Evolutionary conservation across 2,888 invertebrate genomes (phyloP).

Genomic region (Diadromus collaris): DNA sequence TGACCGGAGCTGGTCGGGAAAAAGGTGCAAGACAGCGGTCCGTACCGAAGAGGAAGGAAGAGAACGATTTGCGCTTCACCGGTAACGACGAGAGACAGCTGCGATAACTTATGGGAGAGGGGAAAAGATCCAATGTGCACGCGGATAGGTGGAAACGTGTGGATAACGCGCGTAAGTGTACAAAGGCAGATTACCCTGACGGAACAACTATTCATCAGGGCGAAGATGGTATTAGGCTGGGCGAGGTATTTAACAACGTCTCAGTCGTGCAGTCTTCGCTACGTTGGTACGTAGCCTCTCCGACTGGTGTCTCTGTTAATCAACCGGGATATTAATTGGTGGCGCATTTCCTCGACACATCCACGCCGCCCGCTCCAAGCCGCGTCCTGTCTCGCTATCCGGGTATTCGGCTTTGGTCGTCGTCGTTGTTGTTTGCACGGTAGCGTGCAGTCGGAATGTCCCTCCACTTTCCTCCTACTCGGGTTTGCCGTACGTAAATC

Average conservation of each 20-base stretch:
- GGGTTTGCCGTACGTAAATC: constrained; percentile 42
- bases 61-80: constrained; percentile 48
- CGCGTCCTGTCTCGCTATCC: constrained; percentile 6
- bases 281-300: not conserved
- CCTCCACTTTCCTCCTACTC: constrained; percentile 37
- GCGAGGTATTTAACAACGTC: constrained; percentile 21
- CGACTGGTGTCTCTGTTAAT: constrained; percentile 34
- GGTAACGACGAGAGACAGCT: constrained; percentile 30
- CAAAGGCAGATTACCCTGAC: not conserved
- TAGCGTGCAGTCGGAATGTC: constrained; percentile 39
- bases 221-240: constrained; percentile 12
- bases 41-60: constrained; percentile 41
- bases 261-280: not conserved
- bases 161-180: not conserved
- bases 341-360: constrained; percentile 24
- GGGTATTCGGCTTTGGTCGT: constrained; percentile 18
- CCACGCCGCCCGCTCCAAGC: constrained; percentile 2
- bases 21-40: not conserved
- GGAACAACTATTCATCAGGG: constrained; percentile 20
- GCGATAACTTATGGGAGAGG: constrained; percentile 25
- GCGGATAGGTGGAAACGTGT: not conserved
- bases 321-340: constrained; percentile 44
- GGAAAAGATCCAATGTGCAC: not conserved
- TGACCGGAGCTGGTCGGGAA: constrained; percentile 22
- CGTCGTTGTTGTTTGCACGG: constrained; percentile 1